Evolutionary conservation across 2,113 vertebrate species (phyloP).

Genomic region (Jacana jacana): DNA sequence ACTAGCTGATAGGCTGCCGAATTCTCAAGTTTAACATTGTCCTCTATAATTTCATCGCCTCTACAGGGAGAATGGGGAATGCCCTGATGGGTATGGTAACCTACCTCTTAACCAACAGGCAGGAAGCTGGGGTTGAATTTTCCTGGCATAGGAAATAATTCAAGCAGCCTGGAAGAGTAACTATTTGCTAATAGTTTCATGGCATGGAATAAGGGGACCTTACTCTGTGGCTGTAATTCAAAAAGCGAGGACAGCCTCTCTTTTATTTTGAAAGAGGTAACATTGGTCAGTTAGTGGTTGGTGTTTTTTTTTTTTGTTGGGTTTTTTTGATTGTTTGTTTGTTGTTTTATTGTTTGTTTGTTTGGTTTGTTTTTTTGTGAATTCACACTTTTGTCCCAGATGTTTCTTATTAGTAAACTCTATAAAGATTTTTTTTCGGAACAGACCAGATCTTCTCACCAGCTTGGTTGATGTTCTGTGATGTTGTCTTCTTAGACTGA

Average conservation of each 20-base stretch:
- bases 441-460: background rate
- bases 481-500: background rate
- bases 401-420: background rate
- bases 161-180: background rate
- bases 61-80: background rate
- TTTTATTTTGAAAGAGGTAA: background rate
- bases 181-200: background rate
- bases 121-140: fast-evolving
- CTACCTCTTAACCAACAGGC: background rate
- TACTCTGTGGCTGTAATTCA: background rate
- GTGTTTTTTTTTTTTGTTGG: too few species aligned
- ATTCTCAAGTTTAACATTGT: background rate
- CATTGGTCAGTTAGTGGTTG: background rate
- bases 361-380: background rate
- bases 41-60: background rate
- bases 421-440: background rate
- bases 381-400: background rate
- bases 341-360: too few species aligned
- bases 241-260: background rate
- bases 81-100: background rate
- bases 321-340: too few species aligned
- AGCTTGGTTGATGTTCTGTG: background rate
- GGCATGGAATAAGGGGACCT: background rate
- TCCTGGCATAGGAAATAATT: background rate
- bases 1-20: background rate